Conservation (phyloP, 2,113 vertebrate species). For the Neolamprologus cancellatus region DNA sequence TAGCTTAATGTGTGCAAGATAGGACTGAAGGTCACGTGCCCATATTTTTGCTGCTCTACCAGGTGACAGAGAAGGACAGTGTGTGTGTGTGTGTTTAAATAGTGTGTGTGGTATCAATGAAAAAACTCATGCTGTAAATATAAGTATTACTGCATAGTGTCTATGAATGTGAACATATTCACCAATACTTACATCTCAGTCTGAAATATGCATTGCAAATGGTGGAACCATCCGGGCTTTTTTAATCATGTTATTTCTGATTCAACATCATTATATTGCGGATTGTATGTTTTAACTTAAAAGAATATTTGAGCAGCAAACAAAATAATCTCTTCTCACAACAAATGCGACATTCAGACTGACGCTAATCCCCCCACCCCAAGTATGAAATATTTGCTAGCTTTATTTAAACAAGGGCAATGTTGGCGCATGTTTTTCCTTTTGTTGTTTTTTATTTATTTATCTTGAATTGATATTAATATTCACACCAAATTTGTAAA, state of each 20-base stretch:
- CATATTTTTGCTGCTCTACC: conserved; percentile 6
- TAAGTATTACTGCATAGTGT: conserved; percentile 8
- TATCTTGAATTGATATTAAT: neutral
- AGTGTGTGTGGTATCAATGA: neutral
- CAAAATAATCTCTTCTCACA: neutral
- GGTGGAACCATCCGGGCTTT: neutral
- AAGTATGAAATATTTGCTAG: neutral
- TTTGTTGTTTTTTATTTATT: neutral
- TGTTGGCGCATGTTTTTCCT: neutral
- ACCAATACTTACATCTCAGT: neutral
- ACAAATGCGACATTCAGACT: neutral
- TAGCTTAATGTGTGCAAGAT: neutral
- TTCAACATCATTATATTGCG: neutral
- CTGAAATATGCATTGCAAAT: neutral
- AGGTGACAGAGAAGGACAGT: neutral
- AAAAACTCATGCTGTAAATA: conserved; percentile 20
- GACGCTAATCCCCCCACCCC: neutral
- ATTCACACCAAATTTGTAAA: neutral
- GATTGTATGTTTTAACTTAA: neutral
- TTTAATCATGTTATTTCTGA: neutral
- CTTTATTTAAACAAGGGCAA: neutral
- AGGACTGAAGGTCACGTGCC: conserved; percentile 2
- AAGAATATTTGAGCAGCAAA: neutral
- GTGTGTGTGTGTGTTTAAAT: neutral
- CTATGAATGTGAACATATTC: neutral